Evolutionary conservation across 2,888 invertebrate species (phyloP), one percentile per base, ranked within the genome.

Genomic region (Drosophila mercatorum): DNA sequence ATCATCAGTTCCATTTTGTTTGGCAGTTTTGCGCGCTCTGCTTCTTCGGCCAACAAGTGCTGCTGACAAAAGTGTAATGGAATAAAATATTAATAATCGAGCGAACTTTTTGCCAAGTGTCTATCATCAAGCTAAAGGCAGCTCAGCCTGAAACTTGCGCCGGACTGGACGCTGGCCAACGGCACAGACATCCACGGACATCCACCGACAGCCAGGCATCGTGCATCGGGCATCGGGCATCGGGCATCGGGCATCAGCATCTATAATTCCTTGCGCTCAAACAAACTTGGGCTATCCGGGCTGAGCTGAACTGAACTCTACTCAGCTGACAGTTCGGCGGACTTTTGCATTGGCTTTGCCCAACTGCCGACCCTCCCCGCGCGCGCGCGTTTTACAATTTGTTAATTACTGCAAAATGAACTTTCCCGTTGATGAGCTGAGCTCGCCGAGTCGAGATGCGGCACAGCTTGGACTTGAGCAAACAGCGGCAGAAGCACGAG

Each of bases 391-490:
- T 88, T 80, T 76, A 86, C 87, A 86, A 86, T 88, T 86, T 83
- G 84, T 84, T 87, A 87, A 87, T 87, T 88, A 87, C 89, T 80
- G 71, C 83, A 76, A 76, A 88, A 84, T 84, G 87, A 87, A 87
- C 87, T 87, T 82, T 79, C 72, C 66, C 70, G 58, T 66, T 75
- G 71, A 58, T 62, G 61, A 66, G 53, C 43, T 17, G 47, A 59
- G 57, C 46, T 46, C 34, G 28, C 38, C n/a, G 38, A 58, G 47
- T 58, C 38, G 40, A 28, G 53, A 28, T 66, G 53, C 34, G 59
- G 43, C 36, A 59, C 38, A 51, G 73, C 56, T 64, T 57, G 51
- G 67, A 60, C 60, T 78, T 78, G 55, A 58, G 78, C 82, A 83
- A 83, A 81, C 80, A 82, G 80, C 82, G 83, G 31, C 17, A 52